Evolutionary conservation across 2,888 invertebrate genomes (phyloP).

Genomic region (Dynastes tityus): DNA sequence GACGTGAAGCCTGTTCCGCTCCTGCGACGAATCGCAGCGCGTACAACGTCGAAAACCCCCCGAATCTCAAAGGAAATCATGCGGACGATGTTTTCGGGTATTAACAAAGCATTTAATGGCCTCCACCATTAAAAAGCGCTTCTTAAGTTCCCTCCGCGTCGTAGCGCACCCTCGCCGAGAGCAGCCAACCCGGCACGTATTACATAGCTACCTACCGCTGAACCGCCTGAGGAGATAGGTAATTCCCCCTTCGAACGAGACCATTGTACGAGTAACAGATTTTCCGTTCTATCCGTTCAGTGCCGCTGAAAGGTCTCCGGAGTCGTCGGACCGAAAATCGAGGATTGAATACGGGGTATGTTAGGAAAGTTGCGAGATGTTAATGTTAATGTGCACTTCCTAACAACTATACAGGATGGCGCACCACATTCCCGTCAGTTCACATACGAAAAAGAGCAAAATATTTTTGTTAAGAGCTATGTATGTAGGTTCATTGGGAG

Average conservation of each 20-base stretch:
- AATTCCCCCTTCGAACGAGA: constrained; percentile 4
- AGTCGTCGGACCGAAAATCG: not conserved
- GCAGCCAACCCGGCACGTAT: constrained; percentile 1
- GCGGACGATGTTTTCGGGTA: constrained; percentile 17
- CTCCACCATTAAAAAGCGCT: constrained; percentile 41
- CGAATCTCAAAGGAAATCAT: constrained; percentile 43
- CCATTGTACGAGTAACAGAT: constrained; percentile 43
- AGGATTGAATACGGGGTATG: not conserved
- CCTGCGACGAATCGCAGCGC: not conserved
- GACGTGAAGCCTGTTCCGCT: not conserved
- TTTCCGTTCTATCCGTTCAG: constrained; percentile 33
- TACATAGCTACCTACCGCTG: not conserved
- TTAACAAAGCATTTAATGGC: constrained; percentile 44
- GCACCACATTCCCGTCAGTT: too few species aligned
- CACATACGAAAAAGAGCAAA: too few species aligned
- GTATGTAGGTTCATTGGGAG: too few species aligned
- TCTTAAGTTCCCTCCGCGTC: constrained; percentile 24
- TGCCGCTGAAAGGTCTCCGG: constrained; percentile 11
- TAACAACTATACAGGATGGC: too few species aligned
- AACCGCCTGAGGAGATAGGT: not conserved
- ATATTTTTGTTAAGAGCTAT: too few species aligned
- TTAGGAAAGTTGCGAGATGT: not conserved
- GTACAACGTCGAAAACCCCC: not conserved
- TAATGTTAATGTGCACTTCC: too few species aligned
- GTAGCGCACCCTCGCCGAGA: not conserved